Percentiles rank a stretch among this genome's conserved stretches.
These are phyloP conservation scores for Coenobita brevimanus DNA, from an alignment of 1,140 invertebrate genomes.

Conservation along the genomic window DNA sequence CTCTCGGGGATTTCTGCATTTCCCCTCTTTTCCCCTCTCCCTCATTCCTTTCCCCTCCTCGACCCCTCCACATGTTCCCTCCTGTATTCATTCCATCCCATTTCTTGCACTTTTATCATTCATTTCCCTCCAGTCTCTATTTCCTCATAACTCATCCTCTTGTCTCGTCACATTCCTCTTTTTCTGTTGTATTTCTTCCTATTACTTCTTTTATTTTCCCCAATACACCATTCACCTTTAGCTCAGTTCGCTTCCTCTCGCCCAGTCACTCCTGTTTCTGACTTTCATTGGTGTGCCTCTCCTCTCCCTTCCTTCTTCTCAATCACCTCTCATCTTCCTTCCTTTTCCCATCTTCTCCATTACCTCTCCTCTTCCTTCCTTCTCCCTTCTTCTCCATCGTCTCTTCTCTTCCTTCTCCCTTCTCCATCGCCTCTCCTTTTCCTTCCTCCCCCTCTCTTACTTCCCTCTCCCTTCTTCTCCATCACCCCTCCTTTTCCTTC, in stretches of 20 bases:
- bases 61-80: too few species aligned
- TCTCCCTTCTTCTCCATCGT: neutral
- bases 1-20: too few species aligned
- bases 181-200: conserved; percentile 14
- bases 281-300: neutral
- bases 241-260: neutral
- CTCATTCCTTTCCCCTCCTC: too few species aligned
- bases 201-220: conserved; percentile 39
- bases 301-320: neutral
- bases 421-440: too few species aligned
- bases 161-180: neutral
- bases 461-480: too few species aligned
- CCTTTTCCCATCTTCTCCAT: neutral
- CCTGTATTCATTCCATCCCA: too few species aligned
- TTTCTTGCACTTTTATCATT: too few species aligned
- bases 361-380: conserved; percentile 15
- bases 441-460: too few species aligned
- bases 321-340: neutral
- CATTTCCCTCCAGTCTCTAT: neutral
- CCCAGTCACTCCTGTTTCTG: neutral
- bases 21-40: too few species aligned
- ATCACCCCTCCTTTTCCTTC: too few species aligned
- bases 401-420: neutral
- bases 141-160: neutral
- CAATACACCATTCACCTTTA: conserved; percentile 24